Base-by-base conservation (phyloP, 2,113 vertebrate species). In the Apeltes quadracus region DNA sequence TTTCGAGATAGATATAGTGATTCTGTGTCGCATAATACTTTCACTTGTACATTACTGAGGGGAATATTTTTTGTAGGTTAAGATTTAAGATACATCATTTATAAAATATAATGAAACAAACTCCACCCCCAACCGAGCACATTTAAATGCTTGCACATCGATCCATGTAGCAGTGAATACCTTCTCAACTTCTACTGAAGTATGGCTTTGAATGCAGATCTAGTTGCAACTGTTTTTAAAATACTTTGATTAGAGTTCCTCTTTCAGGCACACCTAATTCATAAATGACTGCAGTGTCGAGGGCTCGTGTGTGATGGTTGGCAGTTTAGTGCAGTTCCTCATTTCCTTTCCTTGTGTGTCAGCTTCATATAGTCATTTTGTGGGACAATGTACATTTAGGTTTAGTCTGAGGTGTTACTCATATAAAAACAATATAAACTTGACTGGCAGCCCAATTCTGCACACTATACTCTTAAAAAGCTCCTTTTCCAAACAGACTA, bases 251-350 rank as follows among this genome's bases (percentile, higher is more conserved):
- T 5, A 55, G 6, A 22, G 44, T 6, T 16, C 13, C 14, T 68
- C 10, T 32, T 9, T 38, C 13, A 51, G 14, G 27, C n/a, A n/a
- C n/a, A n/a, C n/a, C 50, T 0, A 36, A 51, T 32, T 7, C 5
- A 41, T 22, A 25, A 25, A 23, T 29, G 11, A 48, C 43, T 1
- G 10, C n/a, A 29, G 29, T 32, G 29, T 32, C 29, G 29, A 1
- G 20, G 12, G 0, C 9, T 27, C 10, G n/a, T 13, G 8, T 14
- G 20, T 67, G 76, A 72, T 53, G 38, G 72, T 81, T 78, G 53
- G 70, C 75, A 81, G 76, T 58, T 63, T 75, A 38, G 38, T n/a
- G 0, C 18, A 66, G 56, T 87, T 87, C 85, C 84, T 85, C 20
- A 14, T 74, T 15, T 27, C 12, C 18, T 8, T 48, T 13, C 34